Conservation (phyloP, 2,888 invertebrate species). For the Falcaria lacertinaria region DNA sequence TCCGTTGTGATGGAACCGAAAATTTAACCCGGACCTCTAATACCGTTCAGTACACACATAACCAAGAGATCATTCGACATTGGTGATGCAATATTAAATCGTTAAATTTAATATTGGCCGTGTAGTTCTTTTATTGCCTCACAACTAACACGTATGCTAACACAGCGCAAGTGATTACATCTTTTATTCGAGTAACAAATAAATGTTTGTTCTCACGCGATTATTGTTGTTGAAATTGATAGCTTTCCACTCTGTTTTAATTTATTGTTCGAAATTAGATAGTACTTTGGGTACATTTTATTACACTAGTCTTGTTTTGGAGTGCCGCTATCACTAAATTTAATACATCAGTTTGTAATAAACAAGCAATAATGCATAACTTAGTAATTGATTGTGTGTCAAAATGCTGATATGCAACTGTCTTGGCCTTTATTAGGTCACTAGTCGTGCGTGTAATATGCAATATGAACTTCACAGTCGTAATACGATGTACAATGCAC, state of each 20-base stretch:
- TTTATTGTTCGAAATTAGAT: conserved; percentile 47
- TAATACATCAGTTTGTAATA: conserved; percentile 21
- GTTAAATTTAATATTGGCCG: conserved; percentile 76
- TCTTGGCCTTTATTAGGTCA: conserved; percentile 56
- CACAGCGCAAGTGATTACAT: conserved; percentile 61
- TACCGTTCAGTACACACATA: conserved; percentile 23
- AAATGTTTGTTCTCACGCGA: conserved; percentile 73
- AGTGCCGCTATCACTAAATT: conserved; percentile 11
- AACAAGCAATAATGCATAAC: conserved; percentile 35
- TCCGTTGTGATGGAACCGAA: conserved; percentile 44
- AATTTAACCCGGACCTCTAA: conserved; percentile 42
- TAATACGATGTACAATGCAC: conserved; percentile 22
- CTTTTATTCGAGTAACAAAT: conserved; percentile 55
- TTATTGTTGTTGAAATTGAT: conserved; percentile 61
- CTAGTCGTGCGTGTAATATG: conserved; percentile 40
- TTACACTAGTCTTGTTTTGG: conserved; percentile 1
- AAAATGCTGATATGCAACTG: conserved; percentile 51
- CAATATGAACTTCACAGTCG: conserved; percentile 46
- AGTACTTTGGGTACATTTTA: conserved; percentile 23
- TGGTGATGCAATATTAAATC: conserved; percentile 73
- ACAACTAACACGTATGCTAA: conserved; percentile 66
- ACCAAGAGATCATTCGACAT: conserved; percentile 38
- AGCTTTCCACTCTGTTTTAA: conserved; percentile 38
- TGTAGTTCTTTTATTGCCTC: conserved; percentile 73
- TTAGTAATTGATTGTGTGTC: conserved; percentile 48